phyloP scores from a whole-genome alignment of 2,888 invertebrate genomes.

The Scaptomyza caliginosa region DNA sequence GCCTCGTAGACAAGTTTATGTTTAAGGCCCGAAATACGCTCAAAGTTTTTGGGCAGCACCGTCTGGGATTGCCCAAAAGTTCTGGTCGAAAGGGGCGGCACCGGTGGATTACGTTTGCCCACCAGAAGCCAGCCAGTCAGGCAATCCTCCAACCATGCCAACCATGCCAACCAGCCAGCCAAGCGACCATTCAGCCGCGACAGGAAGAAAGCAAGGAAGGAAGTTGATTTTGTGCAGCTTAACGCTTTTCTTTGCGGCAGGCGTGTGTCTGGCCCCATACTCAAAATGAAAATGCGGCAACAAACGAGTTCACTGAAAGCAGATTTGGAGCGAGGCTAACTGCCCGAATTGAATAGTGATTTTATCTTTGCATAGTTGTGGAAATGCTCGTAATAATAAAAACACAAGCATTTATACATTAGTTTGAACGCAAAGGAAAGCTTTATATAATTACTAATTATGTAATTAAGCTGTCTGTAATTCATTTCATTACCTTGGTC shows the following conservation, averaged over 20 bases:
- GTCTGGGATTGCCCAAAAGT: slow-evolving; percentile 51
- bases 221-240: slow-evolving; percentile 78
- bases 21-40: slow-evolving; percentile 58
- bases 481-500: neutral
- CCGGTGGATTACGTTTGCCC: slow-evolving; percentile 39
- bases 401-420: neutral
- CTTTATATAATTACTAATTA: slow-evolving; percentile 6
- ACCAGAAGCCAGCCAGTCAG: neutral
- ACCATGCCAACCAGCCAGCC: slow-evolving; percentile 6
- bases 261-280: slow-evolving; percentile 46
- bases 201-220: slow-evolving; percentile 64
- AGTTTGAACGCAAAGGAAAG: neutral
- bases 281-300: slow-evolving; percentile 17
- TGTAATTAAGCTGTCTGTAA: slow-evolving; percentile 1
- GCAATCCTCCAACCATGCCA: slow-evolving; percentile 9
- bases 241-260: slow-evolving; percentile 59
- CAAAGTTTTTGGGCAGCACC: slow-evolving; percentile 53
- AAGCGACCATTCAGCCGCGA: slow-evolving; percentile 36
- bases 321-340: slow-evolving; percentile 37
- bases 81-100: slow-evolving; percentile 33
- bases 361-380: slow-evolving; percentile 28
- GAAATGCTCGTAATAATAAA: slow-evolving; percentile 16
- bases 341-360: slow-evolving; percentile 22
- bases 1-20: slow-evolving; percentile 61
- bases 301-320: slow-evolving; percentile 31